Base-by-base conservation (phyloP, 2,113 vertebrate genomes). In the Chunga burmeisteri region DNA sequence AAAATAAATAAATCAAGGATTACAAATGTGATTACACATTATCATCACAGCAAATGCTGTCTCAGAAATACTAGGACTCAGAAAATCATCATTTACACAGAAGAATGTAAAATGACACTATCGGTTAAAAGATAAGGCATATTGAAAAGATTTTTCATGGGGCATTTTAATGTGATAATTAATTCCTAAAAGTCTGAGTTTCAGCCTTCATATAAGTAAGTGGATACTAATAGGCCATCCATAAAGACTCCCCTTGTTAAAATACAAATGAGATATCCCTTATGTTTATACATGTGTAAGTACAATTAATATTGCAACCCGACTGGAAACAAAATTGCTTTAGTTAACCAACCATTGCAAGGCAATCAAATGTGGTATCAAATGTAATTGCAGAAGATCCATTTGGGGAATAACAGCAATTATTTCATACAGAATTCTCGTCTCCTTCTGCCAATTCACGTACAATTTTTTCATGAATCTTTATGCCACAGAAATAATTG, bases 311-410 rank as follows among this genome's bases (percentile, higher is more conserved):
- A 95, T 88, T 66, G 84, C 84, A 90, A 95, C 92, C 83, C 88
- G 95, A 96, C 55, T 97, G 90, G 87, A 96, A 98, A 97, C 46
- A 93, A 98, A 98, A 98, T 98, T 98, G 91, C 88, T 98, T 97
- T 91, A 96, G 94, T 97, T 98, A 98, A 98, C 98, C 98, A 98
- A 97, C 98, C 98, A 97, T 97, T 95, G 67, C 97, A 97, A 92
- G 40, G 88, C 96, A 98, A 97, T 98, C 96, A 98, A 98, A 97
- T 85, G 70, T 91, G 85, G 95, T 92, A 97, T 98, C 95, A 97
- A 97, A 98, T 71, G 81, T 89, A 97, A 98, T 93, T 95, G 97
- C 93, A 96, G 97, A 98, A 92, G 94, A 98, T 93, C 77, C 83
- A 93, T 91, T 96, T 92, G 72, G 93, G 96, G 95, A 98, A 97